These are phyloP conservation scores for Hermaeophaga mercurialis DNA, from an alignment of 2,888 invertebrate genomes.

Conservation along the genomic window DNA sequence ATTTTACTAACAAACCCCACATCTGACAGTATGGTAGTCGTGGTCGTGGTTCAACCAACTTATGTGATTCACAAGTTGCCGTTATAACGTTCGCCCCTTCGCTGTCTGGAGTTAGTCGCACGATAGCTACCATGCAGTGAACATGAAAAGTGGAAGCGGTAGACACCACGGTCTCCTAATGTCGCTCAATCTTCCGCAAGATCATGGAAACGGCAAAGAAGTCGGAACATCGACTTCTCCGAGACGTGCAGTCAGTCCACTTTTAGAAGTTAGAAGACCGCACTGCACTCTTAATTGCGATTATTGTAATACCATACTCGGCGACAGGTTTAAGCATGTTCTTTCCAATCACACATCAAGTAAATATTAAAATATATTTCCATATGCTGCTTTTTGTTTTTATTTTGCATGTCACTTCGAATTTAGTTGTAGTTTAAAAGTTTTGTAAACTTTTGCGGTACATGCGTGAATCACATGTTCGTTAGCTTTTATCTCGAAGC, in stretches of 20 bases:
- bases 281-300: slow-evolving; percentile 77
- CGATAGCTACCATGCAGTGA: slow-evolving; percentile 28
- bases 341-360: slow-evolving; percentile 47
- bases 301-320: slow-evolving; percentile 69
- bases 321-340: slow-evolving; percentile 68
- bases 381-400: slow-evolving; percentile 10
- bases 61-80: slow-evolving; percentile 35
- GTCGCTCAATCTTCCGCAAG: slow-evolving; percentile 65
- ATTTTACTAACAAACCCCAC: slow-evolving; percentile 41
- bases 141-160: slow-evolving; percentile 13
- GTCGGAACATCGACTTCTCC: slow-evolving; percentile 63
- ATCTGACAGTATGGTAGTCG: slow-evolving; percentile 34
- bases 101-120: slow-evolving; percentile 30
- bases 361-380: slow-evolving; percentile 30
- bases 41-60: slow-evolving; percentile 22
- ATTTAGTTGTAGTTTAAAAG: slow-evolving; percentile 1
- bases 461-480: slow-evolving; percentile 1
- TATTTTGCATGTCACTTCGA: slow-evolving; percentile 10
- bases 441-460: slow-evolving; percentile 1
- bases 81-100: slow-evolving; percentile 10
- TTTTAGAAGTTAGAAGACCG: slow-evolving; percentile 71
- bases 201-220: slow-evolving; percentile 55
- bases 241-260: slow-evolving; percentile 70
- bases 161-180: slow-evolving; percentile 47
- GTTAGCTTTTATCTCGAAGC: background rate